A percentile compares a stretch with the other conserved stretches of the same genome.
These are phyloP conservation scores for Mustela lutreola DNA, from an alignment of 2,113 vertebrate species.

Conservation along the genomic window DNA sequence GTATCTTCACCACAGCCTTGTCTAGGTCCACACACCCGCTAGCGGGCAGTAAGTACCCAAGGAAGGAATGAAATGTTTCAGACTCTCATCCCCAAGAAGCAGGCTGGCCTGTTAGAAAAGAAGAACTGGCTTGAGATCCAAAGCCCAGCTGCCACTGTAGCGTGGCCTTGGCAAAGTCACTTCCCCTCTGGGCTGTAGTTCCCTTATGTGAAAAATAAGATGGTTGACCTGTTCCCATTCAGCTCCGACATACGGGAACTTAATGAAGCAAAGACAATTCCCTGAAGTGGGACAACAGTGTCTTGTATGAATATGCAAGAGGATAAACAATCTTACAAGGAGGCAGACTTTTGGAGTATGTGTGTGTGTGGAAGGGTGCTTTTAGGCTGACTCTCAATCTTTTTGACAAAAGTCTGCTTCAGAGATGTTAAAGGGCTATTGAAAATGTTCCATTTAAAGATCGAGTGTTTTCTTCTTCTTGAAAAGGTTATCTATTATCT, in stretches of 20 bases:
- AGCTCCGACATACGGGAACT: background rate
- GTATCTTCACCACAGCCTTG: background rate
- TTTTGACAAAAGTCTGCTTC: constrained; percentile 59
- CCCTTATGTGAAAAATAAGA: background rate
- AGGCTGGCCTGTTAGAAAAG: background rate
- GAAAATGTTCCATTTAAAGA: constrained; percentile 46
- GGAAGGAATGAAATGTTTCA: background rate
- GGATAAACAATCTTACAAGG: background rate
- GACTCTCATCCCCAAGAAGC: background rate
- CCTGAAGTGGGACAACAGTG: background rate
- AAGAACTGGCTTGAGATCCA: background rate
- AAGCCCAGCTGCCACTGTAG: background rate
- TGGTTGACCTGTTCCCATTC: background rate
- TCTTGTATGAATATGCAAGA: background rate
- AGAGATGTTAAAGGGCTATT: background rate
- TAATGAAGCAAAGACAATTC: constrained; percentile 19
- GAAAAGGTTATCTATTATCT: constrained; percentile 64
- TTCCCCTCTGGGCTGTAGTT: background rate
- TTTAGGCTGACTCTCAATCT: background rate
- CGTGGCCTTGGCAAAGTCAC: background rate
- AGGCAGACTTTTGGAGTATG: background rate
- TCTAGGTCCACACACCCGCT: background rate
- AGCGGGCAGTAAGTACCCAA: background rate
- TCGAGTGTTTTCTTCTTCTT: constrained; percentile 37
- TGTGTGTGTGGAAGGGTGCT: background rate